These are phyloP conservation scores for Chelonoidis abingdonii DNA, from an alignment of 2,113 vertebrate species.

Conservation along the genomic window DNA sequence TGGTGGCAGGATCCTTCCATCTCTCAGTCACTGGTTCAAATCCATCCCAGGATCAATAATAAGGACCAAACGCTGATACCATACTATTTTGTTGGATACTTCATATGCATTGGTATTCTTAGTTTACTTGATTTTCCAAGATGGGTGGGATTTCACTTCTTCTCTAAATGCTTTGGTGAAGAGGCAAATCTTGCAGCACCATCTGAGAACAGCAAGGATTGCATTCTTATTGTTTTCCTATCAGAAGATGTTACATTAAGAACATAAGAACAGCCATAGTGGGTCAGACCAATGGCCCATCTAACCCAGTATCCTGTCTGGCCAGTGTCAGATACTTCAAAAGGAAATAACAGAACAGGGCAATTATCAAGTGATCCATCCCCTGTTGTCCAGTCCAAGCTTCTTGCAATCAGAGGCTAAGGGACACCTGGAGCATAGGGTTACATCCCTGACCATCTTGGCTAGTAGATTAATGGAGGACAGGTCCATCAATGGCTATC, in stretches of 20 bases:
- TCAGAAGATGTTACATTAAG: not conserved
- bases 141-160: constrained; percentile 13
- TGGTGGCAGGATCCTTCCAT: fast-evolving
- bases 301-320: not conserved
- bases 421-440: not conserved
- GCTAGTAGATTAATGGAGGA: not conserved
- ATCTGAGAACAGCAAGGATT: not conserved
- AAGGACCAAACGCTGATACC: not conserved
- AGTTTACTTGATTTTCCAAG: not conserved
- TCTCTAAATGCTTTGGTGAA: not conserved
- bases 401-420: not conserved
- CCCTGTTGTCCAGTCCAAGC: not conserved
- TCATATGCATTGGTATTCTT: not conserved
- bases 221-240: not conserved
- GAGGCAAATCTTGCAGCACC: not conserved
- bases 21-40: not conserved
- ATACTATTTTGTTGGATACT: not conserved
- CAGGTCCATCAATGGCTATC: not conserved
- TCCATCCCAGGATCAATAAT: not conserved
- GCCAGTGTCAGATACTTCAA: not conserved
- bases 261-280: not conserved
- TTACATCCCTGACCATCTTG: not conserved
- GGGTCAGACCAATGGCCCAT: not conserved
- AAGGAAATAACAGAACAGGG: not conserved
- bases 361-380: not conserved